phyloP scores from a whole-genome alignment of 2,113 vertebrate genomes.

The Ictalurus punctatus region DNA sequence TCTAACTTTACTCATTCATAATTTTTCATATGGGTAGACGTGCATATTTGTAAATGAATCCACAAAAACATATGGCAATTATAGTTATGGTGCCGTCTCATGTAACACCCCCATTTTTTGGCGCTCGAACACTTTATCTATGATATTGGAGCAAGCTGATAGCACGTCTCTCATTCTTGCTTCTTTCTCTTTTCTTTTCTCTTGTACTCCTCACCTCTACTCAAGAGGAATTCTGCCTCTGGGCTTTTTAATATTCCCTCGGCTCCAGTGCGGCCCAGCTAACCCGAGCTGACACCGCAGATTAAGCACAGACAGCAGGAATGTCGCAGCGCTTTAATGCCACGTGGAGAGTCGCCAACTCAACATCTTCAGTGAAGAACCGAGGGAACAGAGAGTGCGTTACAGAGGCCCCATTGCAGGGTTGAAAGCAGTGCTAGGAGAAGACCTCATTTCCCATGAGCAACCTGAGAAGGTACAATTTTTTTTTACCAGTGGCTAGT shows the following conservation, averaged over 20 bases:
- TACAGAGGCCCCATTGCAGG: slow-evolving; percentile 9
- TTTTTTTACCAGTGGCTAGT: background rate
- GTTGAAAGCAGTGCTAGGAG: background rate
- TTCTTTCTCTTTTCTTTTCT: slow-evolving; percentile 77
- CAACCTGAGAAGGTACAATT: background rate
- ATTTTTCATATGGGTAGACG: background rate
- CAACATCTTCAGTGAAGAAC: slow-evolving; percentile 79
- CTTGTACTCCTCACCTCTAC: slow-evolving; percentile 78
- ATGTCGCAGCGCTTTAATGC: slow-evolving; percentile 94
- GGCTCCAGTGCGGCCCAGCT: slow-evolving; percentile 86
- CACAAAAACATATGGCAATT: background rate
- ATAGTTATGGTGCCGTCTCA: background rate
- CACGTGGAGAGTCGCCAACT: slow-evolving; percentile 92
- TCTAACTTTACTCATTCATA: background rate
- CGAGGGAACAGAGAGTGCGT: slow-evolving; percentile 29
- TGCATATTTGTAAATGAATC: background rate
- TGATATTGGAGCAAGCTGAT: background rate
- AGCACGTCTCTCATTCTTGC: slow-evolving; percentile 48
- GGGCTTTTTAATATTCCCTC: slow-evolving; percentile 94
- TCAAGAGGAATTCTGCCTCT: slow-evolving; percentile 92
- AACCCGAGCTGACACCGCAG: slow-evolving; percentile 99
- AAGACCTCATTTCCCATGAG: slow-evolving; percentile 28
- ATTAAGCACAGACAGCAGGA: slow-evolving; percentile 99
- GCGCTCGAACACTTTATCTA: background rate
- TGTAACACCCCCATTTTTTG: slow-evolving; percentile 52